Evolutionary conservation across 64 coral and sea anemone species (phyloP).

Genomic region (Porites australiensis): DNA sequence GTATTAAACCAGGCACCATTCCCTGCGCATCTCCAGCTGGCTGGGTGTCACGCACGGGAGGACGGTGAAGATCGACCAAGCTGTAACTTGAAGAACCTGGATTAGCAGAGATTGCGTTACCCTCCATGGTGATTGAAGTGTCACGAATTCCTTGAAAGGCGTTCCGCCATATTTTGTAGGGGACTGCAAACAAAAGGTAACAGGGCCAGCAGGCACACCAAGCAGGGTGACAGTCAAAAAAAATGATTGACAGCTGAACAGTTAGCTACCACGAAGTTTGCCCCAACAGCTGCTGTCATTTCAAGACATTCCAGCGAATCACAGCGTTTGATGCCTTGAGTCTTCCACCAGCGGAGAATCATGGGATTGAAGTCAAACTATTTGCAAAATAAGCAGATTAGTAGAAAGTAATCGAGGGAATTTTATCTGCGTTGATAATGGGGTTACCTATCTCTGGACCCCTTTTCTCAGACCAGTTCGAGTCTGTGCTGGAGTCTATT

Average conservation of each 20-base stretch:
- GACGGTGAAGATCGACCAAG: slow-evolving; percentile 46
- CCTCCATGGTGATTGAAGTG: slow-evolving; percentile 58
- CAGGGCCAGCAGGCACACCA: slow-evolving; percentile 87
- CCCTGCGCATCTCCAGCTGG: not conserved
- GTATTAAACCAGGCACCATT: not conserved
- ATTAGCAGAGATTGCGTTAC: slow-evolving; percentile 29
- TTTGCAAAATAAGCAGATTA: not conserved
- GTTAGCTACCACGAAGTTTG: slow-evolving; percentile 82
- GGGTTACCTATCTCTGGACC: no score
- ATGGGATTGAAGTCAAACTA: slow-evolving; percentile 85
- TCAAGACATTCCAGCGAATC: slow-evolving; percentile 81
- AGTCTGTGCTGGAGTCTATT: no score
- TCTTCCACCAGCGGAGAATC: slow-evolving; percentile 82
- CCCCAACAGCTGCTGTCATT: slow-evolving; percentile 72
- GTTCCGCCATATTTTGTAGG: slow-evolving; percentile 85
- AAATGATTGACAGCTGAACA: slow-evolving; percentile 71
- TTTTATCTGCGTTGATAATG: no score
- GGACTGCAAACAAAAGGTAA: slow-evolving; percentile 73
- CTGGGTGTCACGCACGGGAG: slow-evolving; percentile 14
- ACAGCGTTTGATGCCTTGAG: slow-evolving; percentile 75
- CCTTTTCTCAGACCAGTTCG: no score
- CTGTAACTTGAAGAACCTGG: slow-evolving; percentile 38
- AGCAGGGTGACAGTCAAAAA: slow-evolving; percentile 81
- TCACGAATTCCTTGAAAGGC: slow-evolving; percentile 68
- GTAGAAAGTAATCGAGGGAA: no score